Evolutionary conservation across 2,888 invertebrate genomes (phyloP).

Genomic region (Nudaria mundana): DNA sequence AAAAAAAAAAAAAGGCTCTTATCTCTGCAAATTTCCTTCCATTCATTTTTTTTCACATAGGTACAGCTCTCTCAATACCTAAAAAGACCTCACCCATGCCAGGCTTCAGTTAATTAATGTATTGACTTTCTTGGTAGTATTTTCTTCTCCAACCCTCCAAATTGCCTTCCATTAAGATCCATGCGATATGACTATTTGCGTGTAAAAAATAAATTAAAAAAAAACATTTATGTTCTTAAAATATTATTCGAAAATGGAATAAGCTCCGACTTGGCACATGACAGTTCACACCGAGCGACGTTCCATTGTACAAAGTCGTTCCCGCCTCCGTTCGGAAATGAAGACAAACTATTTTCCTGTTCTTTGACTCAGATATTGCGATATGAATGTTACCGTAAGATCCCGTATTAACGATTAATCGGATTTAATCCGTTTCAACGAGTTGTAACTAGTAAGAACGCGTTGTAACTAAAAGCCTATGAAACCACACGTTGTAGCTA

Average conservation of each 20-base stretch:
- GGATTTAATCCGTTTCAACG: no score
- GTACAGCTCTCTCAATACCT: no score
- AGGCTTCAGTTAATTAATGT: not conserved
- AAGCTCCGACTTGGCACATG: constrained; percentile 11
- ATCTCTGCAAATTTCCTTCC: no score
- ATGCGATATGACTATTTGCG: not conserved
- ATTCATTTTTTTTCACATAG: no score
- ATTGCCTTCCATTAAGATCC: not conserved
- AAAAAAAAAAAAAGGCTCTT: no score
- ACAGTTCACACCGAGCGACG: not conserved
- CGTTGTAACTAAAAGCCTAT: no score
- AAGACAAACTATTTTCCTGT: constrained; percentile 51
- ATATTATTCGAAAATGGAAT: constrained; percentile 21
- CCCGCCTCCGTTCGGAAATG: constrained; percentile 37
- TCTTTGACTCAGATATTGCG: constrained; percentile 43
- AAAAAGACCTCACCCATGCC: no score
- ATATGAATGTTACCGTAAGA: no score
- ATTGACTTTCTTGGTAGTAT: no score
- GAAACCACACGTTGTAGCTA: no score
- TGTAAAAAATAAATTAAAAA: constrained; percentile 9
- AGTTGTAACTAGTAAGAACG: no score
- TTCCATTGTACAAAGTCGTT: constrained; percentile 25
- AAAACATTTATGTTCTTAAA: constrained; percentile 5
- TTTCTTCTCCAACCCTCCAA: not conserved
- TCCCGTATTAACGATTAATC: no score